Conservation (phyloP, 2,797 vertebrate genomes). For the Sebastes vulpes region DNA sequence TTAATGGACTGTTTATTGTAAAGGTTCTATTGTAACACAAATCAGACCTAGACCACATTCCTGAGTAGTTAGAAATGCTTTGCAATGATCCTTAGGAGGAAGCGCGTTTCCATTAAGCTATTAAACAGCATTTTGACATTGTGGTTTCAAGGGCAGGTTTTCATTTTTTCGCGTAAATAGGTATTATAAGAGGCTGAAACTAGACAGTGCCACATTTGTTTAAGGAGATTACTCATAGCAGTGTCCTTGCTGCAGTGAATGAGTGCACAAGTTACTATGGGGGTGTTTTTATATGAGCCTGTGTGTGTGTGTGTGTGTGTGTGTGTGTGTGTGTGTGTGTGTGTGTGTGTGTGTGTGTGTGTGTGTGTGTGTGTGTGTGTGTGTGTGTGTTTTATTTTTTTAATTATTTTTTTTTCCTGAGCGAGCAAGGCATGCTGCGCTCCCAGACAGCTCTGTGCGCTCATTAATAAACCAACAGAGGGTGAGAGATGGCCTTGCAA, state of each 20-base stretch:
- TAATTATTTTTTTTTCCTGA: conserved; percentile 32
- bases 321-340: neutral
- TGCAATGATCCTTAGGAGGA: neutral
- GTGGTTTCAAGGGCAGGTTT: conserved; percentile 53
- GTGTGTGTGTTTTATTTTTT: neutral
- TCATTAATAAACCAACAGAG: conserved; percentile 85
- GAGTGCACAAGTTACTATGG: conserved; percentile 31
- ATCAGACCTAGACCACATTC: neutral
- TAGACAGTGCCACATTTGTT: conserved; percentile 50
- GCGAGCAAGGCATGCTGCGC: conserved; percentile 72
- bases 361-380: too few relatives aligned
- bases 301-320: neutral
- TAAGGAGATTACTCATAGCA: conserved; percentile 54
- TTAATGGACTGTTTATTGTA: conserved; percentile 9
- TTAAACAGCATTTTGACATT: conserved; percentile 53
- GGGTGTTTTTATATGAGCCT: conserved; percentile 31
- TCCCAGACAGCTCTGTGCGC: conserved; percentile 76
- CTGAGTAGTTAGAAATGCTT: neutral
- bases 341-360: neutral
- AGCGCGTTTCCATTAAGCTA: conserved; percentile 37
- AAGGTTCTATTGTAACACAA: neutral
- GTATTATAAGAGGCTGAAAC: conserved; percentile 26
- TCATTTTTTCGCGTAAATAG: conserved; percentile 43
- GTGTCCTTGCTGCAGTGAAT: conserved; percentile 66
- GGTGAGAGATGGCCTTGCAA: conserved; percentile 80